Evolutionary conservation across 2,113 vertebrate species (phyloP).

Genomic region (Peromyscus maniculatus): DNA sequence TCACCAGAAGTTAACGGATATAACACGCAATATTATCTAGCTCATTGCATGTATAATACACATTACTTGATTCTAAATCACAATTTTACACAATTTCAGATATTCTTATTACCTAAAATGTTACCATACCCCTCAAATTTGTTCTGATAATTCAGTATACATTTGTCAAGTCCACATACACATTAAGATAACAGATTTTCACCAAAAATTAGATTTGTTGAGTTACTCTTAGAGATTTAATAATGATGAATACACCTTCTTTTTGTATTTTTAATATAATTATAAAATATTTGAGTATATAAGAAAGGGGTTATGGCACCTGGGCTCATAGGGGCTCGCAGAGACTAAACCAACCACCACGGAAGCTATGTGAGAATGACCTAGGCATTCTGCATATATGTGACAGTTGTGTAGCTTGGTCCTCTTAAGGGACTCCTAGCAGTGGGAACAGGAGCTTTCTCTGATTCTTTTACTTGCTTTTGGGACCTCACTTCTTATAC

Average conservation of each 20-base stretch:
- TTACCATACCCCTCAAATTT: background rate
- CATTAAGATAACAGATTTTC: background rate
- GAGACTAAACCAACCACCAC: no score
- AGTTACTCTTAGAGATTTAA: background rate
- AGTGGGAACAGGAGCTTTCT: no score
- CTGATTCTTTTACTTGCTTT: no score
- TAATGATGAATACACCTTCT: background rate
- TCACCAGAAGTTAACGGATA: background rate
- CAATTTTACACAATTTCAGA: background rate
- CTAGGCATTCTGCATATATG: no score
- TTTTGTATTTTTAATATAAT: background rate
- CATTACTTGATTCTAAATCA: background rate
- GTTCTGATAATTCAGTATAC: background rate
- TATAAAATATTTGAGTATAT: background rate
- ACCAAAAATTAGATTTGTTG: background rate
- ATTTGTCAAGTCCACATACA: background rate
- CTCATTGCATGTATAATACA: background rate
- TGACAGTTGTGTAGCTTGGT: no score
- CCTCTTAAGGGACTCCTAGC: no score
- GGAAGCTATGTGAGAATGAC: no score
- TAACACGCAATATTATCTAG: background rate
- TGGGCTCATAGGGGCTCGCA: no score
- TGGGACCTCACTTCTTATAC: no score
- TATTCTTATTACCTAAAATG: background rate
- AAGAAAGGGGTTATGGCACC: background rate